Evolutionary conservation across 2,888 invertebrate genomes (phyloP).

Genomic region (Limenitis arthemis): DNA sequence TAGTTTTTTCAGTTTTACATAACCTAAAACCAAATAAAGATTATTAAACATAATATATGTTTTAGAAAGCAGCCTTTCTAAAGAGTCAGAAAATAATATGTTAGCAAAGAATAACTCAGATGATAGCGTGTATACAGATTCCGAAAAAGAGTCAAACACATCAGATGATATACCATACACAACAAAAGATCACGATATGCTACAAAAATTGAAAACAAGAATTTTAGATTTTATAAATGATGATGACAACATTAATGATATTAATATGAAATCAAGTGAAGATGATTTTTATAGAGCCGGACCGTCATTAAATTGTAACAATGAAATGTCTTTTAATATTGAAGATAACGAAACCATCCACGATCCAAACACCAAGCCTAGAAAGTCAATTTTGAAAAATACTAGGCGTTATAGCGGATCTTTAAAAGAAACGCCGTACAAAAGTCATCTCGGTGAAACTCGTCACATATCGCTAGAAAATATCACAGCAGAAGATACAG

Average conservation of each 20-base stretch:
- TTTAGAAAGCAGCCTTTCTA: constrained; percentile 51
- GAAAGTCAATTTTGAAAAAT: constrained; percentile 57
- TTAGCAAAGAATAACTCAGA: constrained; percentile 36
- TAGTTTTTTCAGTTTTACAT: constrained; percentile 67
- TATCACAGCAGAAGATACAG: constrained; percentile 51
- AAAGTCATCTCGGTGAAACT: constrained; percentile 23
- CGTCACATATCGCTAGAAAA: constrained; percentile 32
- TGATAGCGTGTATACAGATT: constrained; percentile 59
- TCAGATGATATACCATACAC: constrained; percentile 47
- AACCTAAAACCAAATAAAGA: constrained; percentile 54
- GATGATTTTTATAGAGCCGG: background rate
- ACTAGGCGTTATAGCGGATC: constrained; percentile 39
- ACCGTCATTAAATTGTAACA: background rate
- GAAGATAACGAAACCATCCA: constrained; percentile 30
- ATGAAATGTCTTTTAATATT: constrained; percentile 2
- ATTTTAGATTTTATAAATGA: constrained; percentile 16
- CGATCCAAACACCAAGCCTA: constrained; percentile 34
- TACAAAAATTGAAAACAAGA: constrained; percentile 42
- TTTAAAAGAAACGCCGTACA: constrained; percentile 32
- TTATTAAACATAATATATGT: constrained; percentile 19
- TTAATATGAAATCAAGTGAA: background rate
- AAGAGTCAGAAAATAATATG: constrained; percentile 37
- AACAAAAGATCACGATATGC: constrained; percentile 39
- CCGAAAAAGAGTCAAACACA: constrained; percentile 57
- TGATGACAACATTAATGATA: background rate